These are phyloP conservation scores for Chondrosia reniformis DNA, from an alignment of 37 sponge, comb jelly and placozoan species.

Conservation along the genomic window DNA sequence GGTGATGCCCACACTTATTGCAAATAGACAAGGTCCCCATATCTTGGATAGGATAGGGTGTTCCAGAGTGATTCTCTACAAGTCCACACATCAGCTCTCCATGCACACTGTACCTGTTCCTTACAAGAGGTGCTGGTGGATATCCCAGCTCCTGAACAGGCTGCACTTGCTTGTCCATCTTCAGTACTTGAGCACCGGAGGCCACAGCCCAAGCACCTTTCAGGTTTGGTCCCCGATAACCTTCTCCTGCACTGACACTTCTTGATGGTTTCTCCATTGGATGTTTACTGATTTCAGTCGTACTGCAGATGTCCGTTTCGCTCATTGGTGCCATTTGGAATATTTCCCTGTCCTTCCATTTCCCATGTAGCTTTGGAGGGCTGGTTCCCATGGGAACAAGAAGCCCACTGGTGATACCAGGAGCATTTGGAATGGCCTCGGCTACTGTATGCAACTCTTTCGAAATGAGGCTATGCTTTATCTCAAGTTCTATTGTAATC, in stretches of 20 bases:
- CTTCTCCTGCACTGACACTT: neutral
- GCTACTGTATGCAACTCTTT: neutral
- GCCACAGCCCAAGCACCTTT: slow-evolving; percentile 45
- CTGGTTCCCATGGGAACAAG: neutral
- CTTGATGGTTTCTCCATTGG: neutral
- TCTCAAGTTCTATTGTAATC: slow-evolving; percentile 16
- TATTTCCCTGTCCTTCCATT: slow-evolving; percentile 17
- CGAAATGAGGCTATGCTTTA: neutral
- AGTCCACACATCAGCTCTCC: no score
- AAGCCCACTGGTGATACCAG: neutral
- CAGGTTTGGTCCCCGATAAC: neutral
- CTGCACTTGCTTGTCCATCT: neutral
- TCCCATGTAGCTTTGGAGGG: neutral
- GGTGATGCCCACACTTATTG: no score
- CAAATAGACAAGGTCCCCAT: no score
- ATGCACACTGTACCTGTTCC: neutral
- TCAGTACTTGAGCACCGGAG: neutral
- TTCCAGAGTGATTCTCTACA: no score
- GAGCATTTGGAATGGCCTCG: neutral
- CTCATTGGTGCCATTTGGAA: neutral
- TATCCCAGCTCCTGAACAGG: slow-evolving; percentile 3
- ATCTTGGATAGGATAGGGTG: no score
- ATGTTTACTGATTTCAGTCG: neutral
- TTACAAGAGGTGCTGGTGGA: neutral
- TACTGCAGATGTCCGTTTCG: neutral